Conservation (phyloP, 2,888 invertebrate genomes). For the Adelphocoris suturalis region DNA sequence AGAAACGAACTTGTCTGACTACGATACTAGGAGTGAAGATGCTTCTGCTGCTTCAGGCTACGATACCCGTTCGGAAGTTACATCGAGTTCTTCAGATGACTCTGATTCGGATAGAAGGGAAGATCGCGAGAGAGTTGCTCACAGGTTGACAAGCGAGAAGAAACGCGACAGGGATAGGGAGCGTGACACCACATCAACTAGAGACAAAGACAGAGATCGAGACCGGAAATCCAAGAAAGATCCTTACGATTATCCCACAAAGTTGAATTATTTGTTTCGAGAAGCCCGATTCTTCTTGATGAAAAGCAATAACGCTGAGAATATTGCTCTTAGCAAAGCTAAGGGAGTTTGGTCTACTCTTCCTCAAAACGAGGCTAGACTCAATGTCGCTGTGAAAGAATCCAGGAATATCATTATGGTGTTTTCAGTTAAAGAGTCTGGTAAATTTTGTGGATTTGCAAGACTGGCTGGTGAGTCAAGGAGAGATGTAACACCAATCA, state of each 20-base stretch:
- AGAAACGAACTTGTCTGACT: slow-evolving; percentile 43
- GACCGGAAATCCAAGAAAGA: slow-evolving; percentile 79
- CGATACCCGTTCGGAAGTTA: slow-evolving; percentile 92
- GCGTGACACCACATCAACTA: slow-evolving; percentile 79
- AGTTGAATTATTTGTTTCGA: slow-evolving; percentile 95
- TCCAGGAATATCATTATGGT: slow-evolving; percentile 95
- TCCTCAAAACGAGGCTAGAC: slow-evolving; percentile 96
- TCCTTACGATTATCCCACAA: slow-evolving; percentile 91
- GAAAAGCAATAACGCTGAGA: slow-evolving; percentile 98
- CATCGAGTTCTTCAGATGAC: slow-evolving; percentile 84
- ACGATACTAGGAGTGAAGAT: slow-evolving; percentile 72
- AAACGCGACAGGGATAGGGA: slow-evolving; percentile 79
- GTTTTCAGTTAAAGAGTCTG: slow-evolving; percentile 99
- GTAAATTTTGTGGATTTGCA: slow-evolving; percentile 96
- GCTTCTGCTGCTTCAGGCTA: slow-evolving; percentile 79
- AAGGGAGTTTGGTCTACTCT: slow-evolving; percentile 99
- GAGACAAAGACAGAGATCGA: slow-evolving; percentile 76
- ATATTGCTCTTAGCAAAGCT: slow-evolving; percentile 95
- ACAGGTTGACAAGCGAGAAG: slow-evolving; percentile 78
- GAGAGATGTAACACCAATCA: slow-evolving; percentile 92
- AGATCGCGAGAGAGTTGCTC: slow-evolving; percentile 62
- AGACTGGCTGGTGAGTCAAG: slow-evolving; percentile 92
- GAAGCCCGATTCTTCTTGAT: slow-evolving; percentile 97
- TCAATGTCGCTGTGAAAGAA: slow-evolving; percentile 96
- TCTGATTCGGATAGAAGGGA: slow-evolving; percentile 77